A percentile compares a stretch with the other conserved stretches of the same genome.
These are phyloP conservation scores for Lepetodrilus schrolli DNA, from an alignment of 2,888 invertebrate genomes.

Conservation along the genomic window DNA sequence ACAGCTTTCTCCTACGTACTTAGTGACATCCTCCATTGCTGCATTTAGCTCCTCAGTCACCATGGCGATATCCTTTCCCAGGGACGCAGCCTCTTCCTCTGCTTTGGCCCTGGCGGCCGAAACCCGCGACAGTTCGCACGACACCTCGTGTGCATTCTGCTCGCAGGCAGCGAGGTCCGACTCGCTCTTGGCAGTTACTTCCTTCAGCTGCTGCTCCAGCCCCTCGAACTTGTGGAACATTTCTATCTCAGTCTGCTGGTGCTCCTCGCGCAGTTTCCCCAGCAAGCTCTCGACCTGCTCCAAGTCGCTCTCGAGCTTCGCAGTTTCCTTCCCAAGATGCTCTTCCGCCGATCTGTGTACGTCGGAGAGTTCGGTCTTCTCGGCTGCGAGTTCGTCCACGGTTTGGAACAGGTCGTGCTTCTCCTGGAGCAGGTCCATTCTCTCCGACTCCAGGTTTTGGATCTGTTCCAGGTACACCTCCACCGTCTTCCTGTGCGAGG, in stretches of 20 bases:
- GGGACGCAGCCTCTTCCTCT: neutral
- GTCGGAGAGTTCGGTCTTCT: slow-evolving; percentile 43
- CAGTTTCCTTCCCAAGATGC: slow-evolving; percentile 35
- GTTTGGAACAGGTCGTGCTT: slow-evolving; percentile 40
- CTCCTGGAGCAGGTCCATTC: slow-evolving; percentile 33
- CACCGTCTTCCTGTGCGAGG: slow-evolving; percentile 32
- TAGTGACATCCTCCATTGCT: slow-evolving; percentile 30
- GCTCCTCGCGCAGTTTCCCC: slow-evolving; percentile 20
- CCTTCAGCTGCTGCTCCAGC: neutral
- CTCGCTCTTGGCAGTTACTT: neutral
- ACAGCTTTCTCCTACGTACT: no score
- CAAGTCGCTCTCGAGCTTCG: slow-evolving; percentile 22
- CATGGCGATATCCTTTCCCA: neutral
- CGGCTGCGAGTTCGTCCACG: slow-evolving; percentile 42
- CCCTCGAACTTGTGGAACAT: neutral
- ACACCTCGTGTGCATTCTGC: neutral
- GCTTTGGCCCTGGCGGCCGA: neutral
- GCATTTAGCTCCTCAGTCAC: slow-evolving; percentile 28
- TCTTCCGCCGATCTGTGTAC: slow-evolving; percentile 37
- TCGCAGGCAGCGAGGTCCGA: neutral
- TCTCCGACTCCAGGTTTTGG: slow-evolving; percentile 37
- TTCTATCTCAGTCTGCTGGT: neutral
- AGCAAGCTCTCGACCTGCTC: slow-evolving; percentile 30
- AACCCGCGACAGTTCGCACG: neutral
- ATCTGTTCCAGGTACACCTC: slow-evolving; percentile 44